A percentile compares a stretch with the other conserved stretches of the same genome.
Evolutionary conservation across 2,113 vertebrate species (phyloP).

Genomic region (Pogona vitticeps): DNA sequence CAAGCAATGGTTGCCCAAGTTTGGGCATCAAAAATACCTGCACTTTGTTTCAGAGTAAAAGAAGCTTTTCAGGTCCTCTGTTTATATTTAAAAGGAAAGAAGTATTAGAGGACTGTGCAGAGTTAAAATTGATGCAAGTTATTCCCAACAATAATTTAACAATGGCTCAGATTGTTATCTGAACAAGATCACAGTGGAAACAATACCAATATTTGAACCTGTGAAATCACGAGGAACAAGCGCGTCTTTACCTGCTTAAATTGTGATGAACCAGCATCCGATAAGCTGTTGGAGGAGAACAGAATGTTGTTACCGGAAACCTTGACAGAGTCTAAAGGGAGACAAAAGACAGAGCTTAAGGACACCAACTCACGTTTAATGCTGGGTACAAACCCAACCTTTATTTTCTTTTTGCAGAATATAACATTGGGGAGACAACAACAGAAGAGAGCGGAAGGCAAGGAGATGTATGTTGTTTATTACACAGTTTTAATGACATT

Average conservation of each 20-base stretch:
- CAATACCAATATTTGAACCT: neutral
- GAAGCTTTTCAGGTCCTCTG: too few relatives aligned
- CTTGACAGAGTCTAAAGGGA: slow-evolving; percentile 74
- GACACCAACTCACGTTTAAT: slow-evolving; percentile 18
- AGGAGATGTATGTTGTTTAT: neutral
- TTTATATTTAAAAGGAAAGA: too few relatives aligned
- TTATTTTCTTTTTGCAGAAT: neutral
- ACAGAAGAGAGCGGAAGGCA: neutral
- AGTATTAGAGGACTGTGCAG: too few relatives aligned
- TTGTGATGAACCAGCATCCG: slow-evolving; percentile 79
- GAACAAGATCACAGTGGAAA: neutral
- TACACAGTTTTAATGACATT: neutral
- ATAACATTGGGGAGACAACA: neutral
- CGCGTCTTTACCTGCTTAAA: slow-evolving; percentile 68
- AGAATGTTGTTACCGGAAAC: slow-evolving; percentile 83
- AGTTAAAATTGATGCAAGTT: too few relatives aligned
- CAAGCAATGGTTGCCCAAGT: too few relatives aligned
- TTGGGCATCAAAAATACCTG: too few relatives aligned
- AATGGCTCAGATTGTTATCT: neutral
- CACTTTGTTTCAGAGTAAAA: too few relatives aligned
- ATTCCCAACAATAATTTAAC: too few relatives aligned
- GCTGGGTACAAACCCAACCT: neutral
- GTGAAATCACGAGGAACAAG: neutral
- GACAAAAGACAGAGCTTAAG: slow-evolving; percentile 5
- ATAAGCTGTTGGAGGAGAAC: slow-evolving; percentile 82